Conservation (phyloP, 2,797 vertebrate species). For the Eurystomus glaucurus region DNA sequence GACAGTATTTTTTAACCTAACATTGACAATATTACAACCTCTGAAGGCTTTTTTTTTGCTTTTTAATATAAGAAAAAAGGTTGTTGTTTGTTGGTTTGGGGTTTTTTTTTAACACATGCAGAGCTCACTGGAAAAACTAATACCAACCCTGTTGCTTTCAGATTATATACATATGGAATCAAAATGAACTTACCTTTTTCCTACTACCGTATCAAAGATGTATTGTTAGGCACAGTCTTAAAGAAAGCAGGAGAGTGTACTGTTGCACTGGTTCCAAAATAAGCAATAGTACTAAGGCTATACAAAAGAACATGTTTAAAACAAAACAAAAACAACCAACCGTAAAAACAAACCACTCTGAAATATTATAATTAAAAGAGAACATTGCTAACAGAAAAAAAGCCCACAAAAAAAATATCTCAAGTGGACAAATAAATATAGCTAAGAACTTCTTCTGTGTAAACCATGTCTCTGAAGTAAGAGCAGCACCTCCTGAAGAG, state of each 20-base stretch:
- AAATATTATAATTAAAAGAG: not conserved
- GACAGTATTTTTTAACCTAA: not conserved
- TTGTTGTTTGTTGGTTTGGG: too few relatives aligned
- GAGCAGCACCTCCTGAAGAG: not conserved
- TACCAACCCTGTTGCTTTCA: not conserved
- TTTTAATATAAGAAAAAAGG: not conserved
- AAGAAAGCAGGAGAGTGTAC: not conserved
- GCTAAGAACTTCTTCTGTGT: accelerated
- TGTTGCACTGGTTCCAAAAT: not conserved
- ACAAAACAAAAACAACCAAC: not conserved
- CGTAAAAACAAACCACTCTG: accelerated
- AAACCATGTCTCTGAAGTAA: accelerated
- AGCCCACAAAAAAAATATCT: accelerated
- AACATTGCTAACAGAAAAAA: not conserved
- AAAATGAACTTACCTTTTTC: not conserved
- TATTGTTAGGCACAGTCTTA: not conserved
- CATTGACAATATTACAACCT: not conserved
- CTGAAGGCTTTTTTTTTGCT: not conserved
- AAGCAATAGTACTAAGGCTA: accelerated
- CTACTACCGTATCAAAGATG: not conserved
- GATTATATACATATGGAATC: not conserved
- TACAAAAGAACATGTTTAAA: not conserved
- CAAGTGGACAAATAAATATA: accelerated
- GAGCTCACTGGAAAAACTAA: not conserved
- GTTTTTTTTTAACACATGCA: not conserved